A percentile compares a stretch with the other conserved stretches of the same genome.
Evolutionary conservation across 2,888 invertebrate genomes (phyloP).

Genomic region (Koerneria pararmatus): DNA sequence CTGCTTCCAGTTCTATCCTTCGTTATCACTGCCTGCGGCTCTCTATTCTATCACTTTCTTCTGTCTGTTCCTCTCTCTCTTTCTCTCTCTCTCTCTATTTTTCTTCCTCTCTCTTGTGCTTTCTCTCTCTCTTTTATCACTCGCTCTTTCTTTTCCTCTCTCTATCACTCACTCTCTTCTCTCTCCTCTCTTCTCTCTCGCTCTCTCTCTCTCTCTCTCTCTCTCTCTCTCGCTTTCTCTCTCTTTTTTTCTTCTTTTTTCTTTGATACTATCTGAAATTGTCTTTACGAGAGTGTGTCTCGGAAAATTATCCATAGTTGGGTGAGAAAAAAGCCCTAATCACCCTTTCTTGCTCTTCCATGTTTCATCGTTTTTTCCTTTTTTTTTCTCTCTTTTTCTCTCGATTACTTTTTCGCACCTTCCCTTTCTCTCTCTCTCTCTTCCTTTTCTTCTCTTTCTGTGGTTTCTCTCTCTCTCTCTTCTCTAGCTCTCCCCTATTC

Average conservation of each 20-base stretch:
- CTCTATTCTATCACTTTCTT: neutral
- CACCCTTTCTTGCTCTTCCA: neutral
- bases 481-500: neutral
- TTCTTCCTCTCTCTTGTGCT: slow-evolving; percentile 15
- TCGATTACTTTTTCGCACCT: too few relatives aligned
- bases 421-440: too few relatives aligned
- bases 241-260: too few relatives aligned
- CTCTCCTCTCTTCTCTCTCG: too few relatives aligned
- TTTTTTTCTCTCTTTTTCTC: slow-evolving; percentile 4
- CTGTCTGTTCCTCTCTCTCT: neutral
- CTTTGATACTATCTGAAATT: neutral
- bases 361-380: neutral
- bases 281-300: too few relatives aligned
- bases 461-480: slow-evolving; percentile 5
- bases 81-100: neutral
- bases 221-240: too few relatives aligned
- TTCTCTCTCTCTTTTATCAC: too few relatives aligned
- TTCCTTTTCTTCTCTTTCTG: slow-evolving; percentile 1
- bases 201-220: too few relatives aligned
- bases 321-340: too few relatives aligned
- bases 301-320: too few relatives aligned
- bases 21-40: neutral
- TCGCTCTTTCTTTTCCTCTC: too few relatives aligned
- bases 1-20: too few relatives aligned
- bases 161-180: neutral